These are phyloP conservation scores for Homalodisca vitripennis DNA, from an alignment of 1,140 invertebrate genomes.

Conservation along the genomic window DNA sequence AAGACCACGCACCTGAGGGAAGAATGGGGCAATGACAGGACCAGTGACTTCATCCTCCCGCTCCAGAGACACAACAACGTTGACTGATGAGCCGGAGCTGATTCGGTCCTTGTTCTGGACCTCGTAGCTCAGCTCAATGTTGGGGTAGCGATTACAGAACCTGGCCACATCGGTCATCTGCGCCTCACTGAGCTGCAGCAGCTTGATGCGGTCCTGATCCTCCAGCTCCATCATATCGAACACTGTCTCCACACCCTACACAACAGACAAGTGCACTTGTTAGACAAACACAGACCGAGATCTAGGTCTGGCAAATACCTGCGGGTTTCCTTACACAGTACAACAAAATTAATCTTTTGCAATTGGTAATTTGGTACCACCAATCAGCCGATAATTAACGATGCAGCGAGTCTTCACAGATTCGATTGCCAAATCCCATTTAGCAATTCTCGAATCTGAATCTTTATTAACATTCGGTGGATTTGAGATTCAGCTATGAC, in stretches of 20 bases:
- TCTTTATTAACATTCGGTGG: no score
- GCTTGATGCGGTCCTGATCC: conserved; percentile 84
- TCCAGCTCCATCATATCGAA: conserved; percentile 99
- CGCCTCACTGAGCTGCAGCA: conserved; percentile 78
- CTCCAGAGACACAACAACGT: conserved; percentile 90
- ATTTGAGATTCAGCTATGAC: no score
- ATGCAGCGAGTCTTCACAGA: no score
- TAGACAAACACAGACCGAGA: no score
- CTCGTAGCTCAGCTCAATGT: conserved; percentile 96
- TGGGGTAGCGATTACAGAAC: conserved; percentile 99
- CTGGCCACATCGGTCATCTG: conserved; percentile 97
- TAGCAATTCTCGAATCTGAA: no score
- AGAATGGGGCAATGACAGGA: conserved; percentile 96
- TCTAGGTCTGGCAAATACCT: no score
- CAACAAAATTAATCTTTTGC: no score
- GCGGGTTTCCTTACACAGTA: no score
- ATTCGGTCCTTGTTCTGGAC: conserved; percentile 80
- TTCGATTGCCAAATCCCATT: no score
- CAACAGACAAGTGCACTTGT: conserved; percentile 31
- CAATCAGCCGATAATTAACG: no score
- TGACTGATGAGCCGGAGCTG: conserved; percentile 76
- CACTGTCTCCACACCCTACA: conserved; percentile 86
- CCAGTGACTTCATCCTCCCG: conserved; percentile 96
- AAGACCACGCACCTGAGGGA: conserved; percentile 75
- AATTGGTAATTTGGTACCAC: no score